Base-by-base conservation (phyloP, 1,140 invertebrate genomes). In the Heliconius hewitsoni region DNA sequence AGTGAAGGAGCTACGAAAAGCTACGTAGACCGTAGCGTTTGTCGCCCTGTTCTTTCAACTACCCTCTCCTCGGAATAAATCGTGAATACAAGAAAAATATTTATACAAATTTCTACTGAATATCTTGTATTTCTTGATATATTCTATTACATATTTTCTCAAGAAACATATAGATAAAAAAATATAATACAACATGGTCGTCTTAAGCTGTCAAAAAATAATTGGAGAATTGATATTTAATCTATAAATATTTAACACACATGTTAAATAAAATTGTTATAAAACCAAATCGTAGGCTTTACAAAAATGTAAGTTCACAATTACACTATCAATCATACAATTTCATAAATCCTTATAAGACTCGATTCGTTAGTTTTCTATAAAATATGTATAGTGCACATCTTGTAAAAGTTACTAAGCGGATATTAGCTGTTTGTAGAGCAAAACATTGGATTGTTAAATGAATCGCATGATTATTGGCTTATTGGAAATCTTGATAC, bases 401-500 rank as follows among this genome's bases (percentile, higher is more conserved):
- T 46, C 42, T 46, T 16, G 42, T 46, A 4, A 46, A 16, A 46
- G 42, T 46, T 46, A 4, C 42, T 46, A 46, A 46, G 13, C 19
- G 52, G 52, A 55, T 60, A 27, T 60, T 60, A 60, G 8, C n/a
- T 46, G 19, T 73, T 73, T 57, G 30, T 57, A 55, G 57, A 60
- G 57, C 57, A 27, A 23, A 23, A 23, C n/a, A 60, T 60, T 60
- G 23, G 8, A 60, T 60, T 60, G 57, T 4, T 60, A 60, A 60
- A 23, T 60, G n/a, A 60, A 60, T 60, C 57, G 57, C 23, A 60
- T 60, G 23, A 60, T 60, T 60, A 60, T 60, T 11, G 9, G 9
- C 23, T 60, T 60, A 60, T 60, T 60, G 23, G 57, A 60, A 60
- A 60, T 60, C 57, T 60, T 60, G 23, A 60, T 60, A 60, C 23